These are phyloP conservation scores for Anomalospiza imberbis DNA, from an alignment of 2,797 vertebrate species.

Conservation along the genomic window DNA sequence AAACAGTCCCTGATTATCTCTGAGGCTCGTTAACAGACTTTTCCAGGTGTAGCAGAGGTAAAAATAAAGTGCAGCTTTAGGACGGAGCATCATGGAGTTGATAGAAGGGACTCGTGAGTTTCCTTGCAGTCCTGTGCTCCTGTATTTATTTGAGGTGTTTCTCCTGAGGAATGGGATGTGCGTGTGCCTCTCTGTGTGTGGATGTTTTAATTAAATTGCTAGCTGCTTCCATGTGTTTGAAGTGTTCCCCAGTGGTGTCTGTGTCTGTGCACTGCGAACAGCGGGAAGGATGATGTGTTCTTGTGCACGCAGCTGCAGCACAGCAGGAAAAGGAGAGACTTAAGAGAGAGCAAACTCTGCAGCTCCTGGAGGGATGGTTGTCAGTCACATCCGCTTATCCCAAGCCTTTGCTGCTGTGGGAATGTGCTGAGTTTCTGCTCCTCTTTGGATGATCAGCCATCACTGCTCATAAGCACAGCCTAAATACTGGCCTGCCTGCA, in stretches of 20 bases:
- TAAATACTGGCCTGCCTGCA: background rate
- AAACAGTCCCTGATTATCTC: background rate
- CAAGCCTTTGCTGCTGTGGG: background rate
- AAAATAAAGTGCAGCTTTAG: background rate
- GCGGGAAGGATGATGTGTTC: background rate
- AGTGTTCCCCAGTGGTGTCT: background rate
- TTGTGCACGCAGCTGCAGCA: background rate
- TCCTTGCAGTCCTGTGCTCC: background rate
- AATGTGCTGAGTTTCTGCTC: background rate
- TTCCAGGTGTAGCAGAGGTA: background rate
- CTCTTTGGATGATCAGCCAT: background rate
- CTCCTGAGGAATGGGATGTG: background rate
- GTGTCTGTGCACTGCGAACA: background rate
- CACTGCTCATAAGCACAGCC: background rate
- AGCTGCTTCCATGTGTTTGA: background rate
- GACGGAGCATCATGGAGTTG: background rate
- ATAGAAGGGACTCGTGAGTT: background rate
- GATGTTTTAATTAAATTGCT: slow-evolving; percentile 35
- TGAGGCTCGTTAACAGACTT: background rate
- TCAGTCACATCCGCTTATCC: background rate
- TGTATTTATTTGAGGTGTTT: background rate
- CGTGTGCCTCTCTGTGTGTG: background rate
- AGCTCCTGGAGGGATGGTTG: background rate
- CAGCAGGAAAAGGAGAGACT: background rate
- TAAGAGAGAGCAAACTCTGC: background rate